Percentiles rank a stretch among this genome's conserved stretches.
Conservation (phyloP, 2,888 invertebrate genomes). For the Mimachlamys varia region DNA sequence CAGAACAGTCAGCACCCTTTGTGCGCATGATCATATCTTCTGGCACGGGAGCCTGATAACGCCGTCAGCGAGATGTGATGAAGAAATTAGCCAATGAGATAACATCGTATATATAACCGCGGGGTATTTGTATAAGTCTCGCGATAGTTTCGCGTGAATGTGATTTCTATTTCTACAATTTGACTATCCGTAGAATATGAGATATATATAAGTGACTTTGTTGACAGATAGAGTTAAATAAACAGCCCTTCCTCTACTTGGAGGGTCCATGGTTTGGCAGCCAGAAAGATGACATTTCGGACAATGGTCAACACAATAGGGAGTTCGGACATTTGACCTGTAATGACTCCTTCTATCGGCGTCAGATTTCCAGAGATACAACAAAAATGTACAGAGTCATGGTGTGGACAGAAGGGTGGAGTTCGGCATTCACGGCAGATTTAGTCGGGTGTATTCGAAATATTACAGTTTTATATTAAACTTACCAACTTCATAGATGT, state of each 20-base stretch:
- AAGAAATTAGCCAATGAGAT: constrained; percentile 22
- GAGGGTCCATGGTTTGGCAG: constrained; percentile 15
- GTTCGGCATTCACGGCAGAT: not conserved
- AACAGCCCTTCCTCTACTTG: constrained; percentile 26
- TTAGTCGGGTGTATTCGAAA: not conserved
- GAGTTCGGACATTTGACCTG: not conserved
- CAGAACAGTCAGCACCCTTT: not conserved
- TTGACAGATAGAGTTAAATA: constrained; percentile 24
- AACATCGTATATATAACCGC: not conserved
- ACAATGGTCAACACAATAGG: constrained; percentile 19
- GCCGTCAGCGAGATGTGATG: not conserved
- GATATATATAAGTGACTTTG: constrained; percentile 29
- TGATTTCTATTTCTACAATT: constrained; percentile 4
- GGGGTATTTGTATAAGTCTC: constrained; percentile 18
- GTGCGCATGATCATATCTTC: constrained; percentile 13
- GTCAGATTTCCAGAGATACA: constrained; percentile 5
- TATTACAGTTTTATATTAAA: not conserved
- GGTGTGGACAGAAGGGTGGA: not conserved
- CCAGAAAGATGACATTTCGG: constrained; percentile 24
- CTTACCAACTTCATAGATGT: too few species aligned
- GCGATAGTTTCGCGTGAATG: constrained; percentile 31
- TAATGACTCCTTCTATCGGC: not conserved
- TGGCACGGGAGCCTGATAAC: constrained; percentile 5
- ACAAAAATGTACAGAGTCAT: constrained; percentile 22
- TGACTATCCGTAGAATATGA: constrained; percentile 29